Percentiles rank a stretch among this genome's conserved stretches.
phyloP scores from a whole-genome alignment of 1,140 invertebrate genomes.

The Nasonia giraulti region DNA sequence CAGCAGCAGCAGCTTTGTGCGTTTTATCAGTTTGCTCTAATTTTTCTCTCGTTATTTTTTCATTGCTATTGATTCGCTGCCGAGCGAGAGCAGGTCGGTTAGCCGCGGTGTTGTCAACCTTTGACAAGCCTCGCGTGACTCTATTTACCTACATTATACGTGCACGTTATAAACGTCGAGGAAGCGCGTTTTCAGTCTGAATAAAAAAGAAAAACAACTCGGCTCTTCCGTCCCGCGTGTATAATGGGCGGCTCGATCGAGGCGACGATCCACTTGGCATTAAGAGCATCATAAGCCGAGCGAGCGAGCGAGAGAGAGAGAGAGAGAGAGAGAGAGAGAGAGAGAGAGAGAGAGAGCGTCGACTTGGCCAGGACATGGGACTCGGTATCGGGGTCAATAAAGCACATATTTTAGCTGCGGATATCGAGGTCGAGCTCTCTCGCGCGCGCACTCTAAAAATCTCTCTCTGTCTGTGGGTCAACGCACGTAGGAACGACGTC shows the following conservation, averaged over 20 bases:
- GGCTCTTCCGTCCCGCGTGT: background rate
- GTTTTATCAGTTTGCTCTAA: constrained; percentile 25
- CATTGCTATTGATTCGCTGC: background rate
- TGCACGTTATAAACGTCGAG: background rate
- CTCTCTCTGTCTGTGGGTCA: constrained; percentile 18
- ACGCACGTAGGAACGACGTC: constrained; percentile 1
- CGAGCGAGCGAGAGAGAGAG: too few relatives aligned
- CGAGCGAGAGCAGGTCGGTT: too few relatives aligned
- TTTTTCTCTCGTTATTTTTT: constrained; percentile 12
- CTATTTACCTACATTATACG: background rate
- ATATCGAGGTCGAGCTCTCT: constrained; percentile 24
- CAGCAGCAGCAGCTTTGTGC: background rate
- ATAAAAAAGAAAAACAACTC: background rate
- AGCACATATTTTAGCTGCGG: constrained; percentile 24
- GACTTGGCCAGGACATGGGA: background rate
- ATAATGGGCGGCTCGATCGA: background rate
- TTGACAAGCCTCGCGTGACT: background rate
- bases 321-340: background rate
- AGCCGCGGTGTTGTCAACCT: background rate
- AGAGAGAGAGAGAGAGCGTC: background rate
- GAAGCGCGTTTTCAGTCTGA: background rate
- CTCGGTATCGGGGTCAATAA: constrained; percentile 21
- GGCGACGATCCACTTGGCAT: background rate
- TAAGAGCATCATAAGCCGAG: background rate
- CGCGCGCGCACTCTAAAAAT: constrained; percentile 8